Base-by-base conservation (phyloP, 2,797 vertebrate genomes). In the Sarcoramphus papa region DNA sequence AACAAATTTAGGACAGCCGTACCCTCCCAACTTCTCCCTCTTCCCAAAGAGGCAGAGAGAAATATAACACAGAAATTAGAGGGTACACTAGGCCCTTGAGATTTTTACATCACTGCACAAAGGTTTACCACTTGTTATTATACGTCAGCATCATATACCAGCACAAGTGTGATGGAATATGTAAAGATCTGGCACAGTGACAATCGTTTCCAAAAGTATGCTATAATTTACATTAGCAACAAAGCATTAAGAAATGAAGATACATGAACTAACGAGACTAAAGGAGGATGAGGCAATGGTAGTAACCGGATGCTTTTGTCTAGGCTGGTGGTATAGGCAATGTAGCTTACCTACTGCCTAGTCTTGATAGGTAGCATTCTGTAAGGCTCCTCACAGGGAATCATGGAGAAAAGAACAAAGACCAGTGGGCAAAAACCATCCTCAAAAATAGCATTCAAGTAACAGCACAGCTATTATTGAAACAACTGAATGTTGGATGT, bases 351-450 rank as follows among this genome's bases (percentile, higher is more conserved):
- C 70, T 93, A 93, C 68, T 89, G 75, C 77, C 88, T 80, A 68
- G 87, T 85, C 92, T 82, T 75, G 84, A 94, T 9, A 80, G 65
- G 88, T 51, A 78, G 75, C 88, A 91, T 94, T 93, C 86, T 95
- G 63, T 40, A 89, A 92, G 56, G 80, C 75, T 94, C 90, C 91
- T 92, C 89, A 93, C 53, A 79, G 31, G 72, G 30, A 85, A 92
- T 73, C 68, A 63, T 5, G 17, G 37, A 87, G 72, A 82, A 79
- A 75, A 94, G 69, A 84, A 70, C 1, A 2, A 77, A 79, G 31
- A 77, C 33, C n/a, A 87, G 31, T 59, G 64, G 73, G 45, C 56
- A 96, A 94, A 96, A 88, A 21, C 1, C 63, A 85, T 43, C 56
- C 45, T 75, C 84, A 93, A 74, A 67, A 91, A 59, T 10, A 81